These are phyloP conservation scores for Daubentonia madagascariensis DNA, from an alignment of 2,113 vertebrate species.

Conservation along the genomic window DNA sequence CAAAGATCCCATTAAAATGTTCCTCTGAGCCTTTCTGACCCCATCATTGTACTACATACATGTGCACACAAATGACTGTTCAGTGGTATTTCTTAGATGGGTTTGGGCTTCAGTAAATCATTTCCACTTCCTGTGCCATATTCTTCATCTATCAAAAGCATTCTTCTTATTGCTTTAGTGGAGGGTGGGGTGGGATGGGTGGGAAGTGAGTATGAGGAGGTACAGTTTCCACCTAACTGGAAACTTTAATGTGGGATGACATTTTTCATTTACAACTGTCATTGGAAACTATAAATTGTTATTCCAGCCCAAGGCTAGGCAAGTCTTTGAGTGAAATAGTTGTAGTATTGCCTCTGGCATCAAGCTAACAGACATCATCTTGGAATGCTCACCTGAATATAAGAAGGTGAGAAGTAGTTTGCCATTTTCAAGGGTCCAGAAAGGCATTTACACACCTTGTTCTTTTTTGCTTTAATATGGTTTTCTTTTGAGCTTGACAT, in stretches of 20 bases:
- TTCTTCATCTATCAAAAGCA: neutral
- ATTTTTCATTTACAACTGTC: neutral
- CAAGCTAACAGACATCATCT: neutral
- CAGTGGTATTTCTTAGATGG: neutral
- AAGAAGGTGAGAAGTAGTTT: neutral
- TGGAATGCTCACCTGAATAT: neutral
- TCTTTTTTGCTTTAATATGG: conserved; percentile 3
- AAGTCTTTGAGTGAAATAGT: neutral
- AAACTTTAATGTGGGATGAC: neutral
- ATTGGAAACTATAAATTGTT: neutral
- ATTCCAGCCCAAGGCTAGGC: neutral
- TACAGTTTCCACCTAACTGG: neutral
- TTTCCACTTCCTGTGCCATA: neutral
- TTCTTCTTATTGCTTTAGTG: neutral
- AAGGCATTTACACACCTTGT: neutral
- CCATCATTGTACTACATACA: neutral
- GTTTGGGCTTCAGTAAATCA: neutral
- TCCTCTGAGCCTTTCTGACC: neutral
- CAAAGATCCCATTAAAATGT: neutral
- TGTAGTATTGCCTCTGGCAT: neutral
- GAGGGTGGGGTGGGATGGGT: too few species aligned
- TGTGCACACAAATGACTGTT: neutral
- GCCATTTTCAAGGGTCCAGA: neutral
- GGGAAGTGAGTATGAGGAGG: neutral
- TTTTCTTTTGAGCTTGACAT: conserved; percentile 49